phyloP scores from a whole-genome alignment of 92 coral and sea anemone genomes.

The Bergia sp. region DNA sequence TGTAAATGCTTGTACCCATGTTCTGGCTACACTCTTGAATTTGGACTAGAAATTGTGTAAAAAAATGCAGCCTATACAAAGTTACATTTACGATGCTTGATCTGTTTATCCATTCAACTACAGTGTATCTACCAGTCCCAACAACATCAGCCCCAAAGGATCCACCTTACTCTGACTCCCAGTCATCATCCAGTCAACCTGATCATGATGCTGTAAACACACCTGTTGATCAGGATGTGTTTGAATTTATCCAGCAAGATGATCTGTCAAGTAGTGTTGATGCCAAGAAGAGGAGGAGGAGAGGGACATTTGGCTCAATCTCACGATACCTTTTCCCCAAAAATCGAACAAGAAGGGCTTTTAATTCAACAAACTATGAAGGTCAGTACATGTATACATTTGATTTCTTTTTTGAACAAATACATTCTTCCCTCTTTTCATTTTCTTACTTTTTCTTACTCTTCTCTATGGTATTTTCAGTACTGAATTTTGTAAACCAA shows the following conservation, averaged over 20 bases:
- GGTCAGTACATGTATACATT: constrained; percentile 10
- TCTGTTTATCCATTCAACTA: neutral
- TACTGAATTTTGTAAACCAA: too few relatives aligned
- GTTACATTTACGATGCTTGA: too few relatives aligned
- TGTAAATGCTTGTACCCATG: too few relatives aligned
- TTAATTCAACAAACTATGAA: constrained; percentile 11
- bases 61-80: too few relatives aligned
- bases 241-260: constrained; percentile 59
- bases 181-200: constrained; percentile 33
- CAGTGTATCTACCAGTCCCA: constrained; percentile 31
- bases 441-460: too few relatives aligned
- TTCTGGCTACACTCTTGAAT: too few relatives aligned
- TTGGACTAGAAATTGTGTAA: too few relatives aligned
- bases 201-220: constrained; percentile 42
- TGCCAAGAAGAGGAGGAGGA: constrained; percentile 63
- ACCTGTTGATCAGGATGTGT: constrained; percentile 72
- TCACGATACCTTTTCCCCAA: constrained; percentile 68
- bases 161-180: constrained; percentile 19
- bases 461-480: too few relatives aligned
- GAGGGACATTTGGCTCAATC: constrained; percentile 70
- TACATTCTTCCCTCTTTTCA: too few relatives aligned
- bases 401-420: neutral
- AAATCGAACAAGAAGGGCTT: constrained; percentile 19
- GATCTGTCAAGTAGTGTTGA: constrained; percentile 20
- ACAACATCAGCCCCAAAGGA: constrained; percentile 1